Percentiles rank a stretch among this genome's conserved stretches.
Conservation (phyloP, 2,888 invertebrate species). For the Steinernema hermaphroditum region DNA sequence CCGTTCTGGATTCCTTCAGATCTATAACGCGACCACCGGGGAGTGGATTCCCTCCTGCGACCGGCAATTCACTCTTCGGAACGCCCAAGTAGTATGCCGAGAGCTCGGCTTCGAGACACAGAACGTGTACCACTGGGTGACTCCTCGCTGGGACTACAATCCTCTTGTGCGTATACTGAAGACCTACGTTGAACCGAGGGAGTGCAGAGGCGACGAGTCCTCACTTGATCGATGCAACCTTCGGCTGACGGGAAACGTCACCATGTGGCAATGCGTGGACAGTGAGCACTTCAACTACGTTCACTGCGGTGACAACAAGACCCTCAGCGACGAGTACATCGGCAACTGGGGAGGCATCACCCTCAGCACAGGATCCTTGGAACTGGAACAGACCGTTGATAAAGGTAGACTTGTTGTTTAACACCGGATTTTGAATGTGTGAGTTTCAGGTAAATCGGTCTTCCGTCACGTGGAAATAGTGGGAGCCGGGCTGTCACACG, state of each 20-base stretch:
- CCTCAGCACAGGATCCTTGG: constrained; percentile 67
- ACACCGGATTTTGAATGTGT: too few relatives aligned
- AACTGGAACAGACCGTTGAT: constrained; percentile 39
- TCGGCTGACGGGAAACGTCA: constrained; percentile 56
- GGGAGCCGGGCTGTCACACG: constrained; percentile 92
- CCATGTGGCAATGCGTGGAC: constrained; percentile 75
- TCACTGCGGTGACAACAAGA: constrained; percentile 76
- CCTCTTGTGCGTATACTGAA: constrained; percentile 81
- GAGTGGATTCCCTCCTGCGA: constrained; percentile 98
- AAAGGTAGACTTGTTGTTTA: constrained; percentile 36
- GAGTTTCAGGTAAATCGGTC: constrained; percentile 74
- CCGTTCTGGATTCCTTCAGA: constrained; percentile 67
- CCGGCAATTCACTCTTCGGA: constrained; percentile 88
- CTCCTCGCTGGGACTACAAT: constrained; percentile 83
- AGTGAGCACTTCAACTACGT: constrained; percentile 85
- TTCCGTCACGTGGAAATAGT: constrained; percentile 78
- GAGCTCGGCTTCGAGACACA: constrained; percentile 86
- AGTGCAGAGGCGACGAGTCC: constrained; percentile 74
- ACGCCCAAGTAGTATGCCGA: constrained; percentile 84
- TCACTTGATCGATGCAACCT: constrained; percentile 64
- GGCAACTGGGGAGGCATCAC: constrained; percentile 95
- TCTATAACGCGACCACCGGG: constrained; percentile 88
- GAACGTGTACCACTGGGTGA: constrained; percentile 84
- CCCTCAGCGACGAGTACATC: constrained; percentile 71
- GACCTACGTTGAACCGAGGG: constrained; percentile 92